Base-by-base conservation (phyloP, 2,113 vertebrate species). In the human region DNA sequence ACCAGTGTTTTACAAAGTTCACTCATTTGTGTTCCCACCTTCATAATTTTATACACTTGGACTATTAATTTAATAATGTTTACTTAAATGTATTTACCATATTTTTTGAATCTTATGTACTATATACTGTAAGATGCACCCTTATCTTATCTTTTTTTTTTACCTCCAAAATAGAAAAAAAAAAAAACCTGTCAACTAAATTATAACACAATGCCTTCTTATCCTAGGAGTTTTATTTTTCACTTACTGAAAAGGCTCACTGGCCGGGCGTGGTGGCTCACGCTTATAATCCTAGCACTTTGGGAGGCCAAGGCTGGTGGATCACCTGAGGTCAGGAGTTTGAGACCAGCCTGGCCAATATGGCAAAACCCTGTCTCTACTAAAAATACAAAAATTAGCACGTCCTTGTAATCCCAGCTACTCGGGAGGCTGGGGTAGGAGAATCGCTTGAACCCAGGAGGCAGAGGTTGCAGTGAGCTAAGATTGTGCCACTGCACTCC, bases 111-210 rank as follows among this genome's bases (percentile, higher is more conserved):
- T 76, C 70, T 55, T 45, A 30, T 72, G 23, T 78, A 82, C 18
- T 32, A 48, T 50, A 20, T n/a, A 38, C 50, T 81, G 52, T n/a
- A 89, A 93, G 57, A 85, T 43, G 72, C 14, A 52, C 5, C 22
- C 75, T 64, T 70, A 72, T 83, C 88, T 90, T 81, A n/a, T n/a
- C n/a, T n/a, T n/a, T 75, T 25, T 94, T 86, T 86, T 59, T 23
- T 80, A 57, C 52, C 18, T 76, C 32, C 61, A 64, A 30, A 32
- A 64, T 1, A 45, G 1, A 6, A 76, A 52, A 92, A 76, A 79
- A 59, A 79, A 82, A 94, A 45, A 72, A 48, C 2, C 57, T 38
- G n/a, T 14, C 38, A 57, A 68, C 55, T 82, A 8, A 76, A 81
- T 90, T 87, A 73, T 66, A 14, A 40, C 18, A 64, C 8, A 35